Evolutionary conservation across 2,888 invertebrate genomes (phyloP).

Genomic region (Hipparchia semele): DNA sequence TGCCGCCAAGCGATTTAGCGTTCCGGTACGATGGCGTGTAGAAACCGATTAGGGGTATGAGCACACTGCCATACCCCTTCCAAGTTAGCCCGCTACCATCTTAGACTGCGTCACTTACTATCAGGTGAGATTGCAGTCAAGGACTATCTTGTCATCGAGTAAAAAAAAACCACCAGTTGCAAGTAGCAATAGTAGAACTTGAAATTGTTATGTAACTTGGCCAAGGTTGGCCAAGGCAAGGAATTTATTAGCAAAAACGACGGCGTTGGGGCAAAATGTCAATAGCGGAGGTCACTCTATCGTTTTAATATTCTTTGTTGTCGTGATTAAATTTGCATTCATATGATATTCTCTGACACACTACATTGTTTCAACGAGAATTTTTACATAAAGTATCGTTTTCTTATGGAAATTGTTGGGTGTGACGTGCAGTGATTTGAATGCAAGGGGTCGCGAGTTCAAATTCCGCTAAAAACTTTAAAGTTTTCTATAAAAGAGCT

Average conservation of each 20-base stretch:
- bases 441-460: conserved; percentile 7
- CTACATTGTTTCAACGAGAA: conserved; percentile 19
- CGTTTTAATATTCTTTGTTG: conserved; percentile 32
- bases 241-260: conserved; percentile 45
- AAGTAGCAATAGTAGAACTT: conserved; percentile 14
- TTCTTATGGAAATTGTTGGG: conserved; percentile 7
- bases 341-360: conserved; percentile 5
- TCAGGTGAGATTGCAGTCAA: too few species aligned
- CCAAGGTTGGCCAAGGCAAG: conserved; percentile 41
- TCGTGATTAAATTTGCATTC: conserved; percentile 30
- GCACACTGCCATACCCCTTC: too few species aligned
- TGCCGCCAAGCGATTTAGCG: too few species aligned
- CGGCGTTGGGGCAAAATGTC: conserved; percentile 41
- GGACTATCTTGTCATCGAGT: too few species aligned
- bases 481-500: not conserved
- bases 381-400: conserved; percentile 17
- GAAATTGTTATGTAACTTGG: conserved; percentile 38
- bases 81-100: too few species aligned
- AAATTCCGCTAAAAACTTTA: not conserved
- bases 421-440: conserved; percentile 1
- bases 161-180: not conserved
- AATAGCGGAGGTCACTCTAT: conserved; percentile 33
- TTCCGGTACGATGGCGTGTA: too few species aligned
- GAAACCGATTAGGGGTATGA: too few species aligned
- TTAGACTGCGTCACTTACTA: too few species aligned